Evolutionary conservation across 2,797 vertebrate species (phyloP), one percentile per base, ranked within the genome.

Genomic region (Limnodromus scolopaceus): DNA sequence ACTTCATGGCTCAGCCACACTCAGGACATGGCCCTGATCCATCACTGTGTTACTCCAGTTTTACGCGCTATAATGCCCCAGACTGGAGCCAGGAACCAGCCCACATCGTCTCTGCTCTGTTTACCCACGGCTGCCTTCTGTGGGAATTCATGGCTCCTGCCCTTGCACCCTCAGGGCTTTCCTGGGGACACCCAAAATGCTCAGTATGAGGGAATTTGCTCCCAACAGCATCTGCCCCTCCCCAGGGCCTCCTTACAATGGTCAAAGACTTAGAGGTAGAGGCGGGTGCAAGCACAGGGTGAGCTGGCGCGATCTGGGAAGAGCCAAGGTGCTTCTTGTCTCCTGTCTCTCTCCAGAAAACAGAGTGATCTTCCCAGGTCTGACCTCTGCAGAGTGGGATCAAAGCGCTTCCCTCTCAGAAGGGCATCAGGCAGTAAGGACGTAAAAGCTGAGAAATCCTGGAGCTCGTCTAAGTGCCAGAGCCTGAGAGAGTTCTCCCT

Each of bases 71-170:
- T 16, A 41, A 58, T 22, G 39, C 15, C 15, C 15, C 60, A 51
- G 24, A 4, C 32, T 45, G 22, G 36, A 55, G 32, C 13, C 53
- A 66, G 16, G 25, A 81, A 16, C 45, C 57, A 60, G 0, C 1
- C 4, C 16, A 13, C 30, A 36, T 27, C 41, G 5, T 25, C 25
- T 43, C n/a, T 61, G 18, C 41, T 51, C 23, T 0, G 0, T n/a
- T 30, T 24, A 28, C 23, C 80, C n/a, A 18, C 3, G 48, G n/a
- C 19, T 84, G 27, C 4, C 4, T 3, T 9, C 36, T 51, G 19
- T 32, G 54, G 25, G 38, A 57, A 30, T 18, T 5, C 0, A 32
- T 66, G 48, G 13, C 19, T 80, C n/a, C 51, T 55, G 57, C 13
- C 14, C 22, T 68, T 77, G 55, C 48, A 17, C 54, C 13, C 22